Evolutionary conservation across 2,113 vertebrate species (phyloP), one percentile per base, ranked within the genome.

Genomic region (Columba livia): DNA sequence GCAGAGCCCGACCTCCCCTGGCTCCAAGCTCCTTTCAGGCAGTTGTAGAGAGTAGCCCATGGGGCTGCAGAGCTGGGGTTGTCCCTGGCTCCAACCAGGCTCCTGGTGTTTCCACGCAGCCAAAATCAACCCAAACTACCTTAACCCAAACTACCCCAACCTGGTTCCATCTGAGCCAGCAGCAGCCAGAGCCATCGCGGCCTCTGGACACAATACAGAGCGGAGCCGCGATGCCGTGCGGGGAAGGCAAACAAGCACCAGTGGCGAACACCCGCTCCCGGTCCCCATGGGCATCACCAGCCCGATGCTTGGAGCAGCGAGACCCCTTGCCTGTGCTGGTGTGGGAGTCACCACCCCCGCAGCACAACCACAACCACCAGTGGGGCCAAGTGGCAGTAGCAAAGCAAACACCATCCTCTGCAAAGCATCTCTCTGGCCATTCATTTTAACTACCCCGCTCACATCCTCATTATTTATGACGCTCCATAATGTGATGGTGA

Each of bases 141-240:
- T 25, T 25, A 26, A 26, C 57, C 29, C 51, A 38, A 80, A n/a
- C 5, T 4, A 73, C 6, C 50, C 15, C 62, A 79, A 11, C 3
- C 3, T 4, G 11, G 28, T 19, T 53, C 58, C 58, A 10, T 11
- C 28, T 21, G 28, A 53, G 36, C 28, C 4, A 1, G 15, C 8
- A 11, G 56, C 61, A 85, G 32, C 25, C 60, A 62, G 66, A 57
- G 42, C 66, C 21, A 11, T 16, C 38, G n/a, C 1, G 2, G 15
- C 23, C 47, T 40, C 61, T 0, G 2, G 26, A 13, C 42, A 75
- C 15, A 60, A 23, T 40, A 38, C 38, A 31, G 61, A 88, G 26
- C 3, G 0, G 69, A 69, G n/a, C 47, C 3, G 1, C 0, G 10
- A 51, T 5, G 34, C 34, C 19, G 2, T 0, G 0, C 0, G 4